Conservation (phyloP, 2,113 vertebrate genomes). For the Sinocyclocheilus maitianheensis region DNA sequence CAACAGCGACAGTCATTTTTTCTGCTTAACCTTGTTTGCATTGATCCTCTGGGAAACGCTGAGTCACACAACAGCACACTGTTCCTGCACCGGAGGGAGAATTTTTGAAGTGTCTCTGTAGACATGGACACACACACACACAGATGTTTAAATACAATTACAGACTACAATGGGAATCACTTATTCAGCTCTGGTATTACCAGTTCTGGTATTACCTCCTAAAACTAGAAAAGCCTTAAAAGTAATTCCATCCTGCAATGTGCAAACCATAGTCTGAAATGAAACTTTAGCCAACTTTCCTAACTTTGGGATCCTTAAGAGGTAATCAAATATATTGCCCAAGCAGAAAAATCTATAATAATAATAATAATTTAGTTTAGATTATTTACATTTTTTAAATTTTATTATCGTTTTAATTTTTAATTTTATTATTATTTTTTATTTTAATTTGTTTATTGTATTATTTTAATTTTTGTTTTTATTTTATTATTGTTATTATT, state of each 20-base stretch:
- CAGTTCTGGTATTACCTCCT: not conserved
- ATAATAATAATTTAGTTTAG: too few relatives aligned
- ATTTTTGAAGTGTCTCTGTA: not conserved
- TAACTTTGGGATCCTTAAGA: not conserved
- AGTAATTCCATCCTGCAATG: not conserved
- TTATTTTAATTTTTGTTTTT: too few relatives aligned
- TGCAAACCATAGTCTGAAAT: not conserved
- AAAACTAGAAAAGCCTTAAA: not conserved
- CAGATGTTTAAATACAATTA: constrained; percentile 24
- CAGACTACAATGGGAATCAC: not conserved
- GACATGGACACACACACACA: not conserved
- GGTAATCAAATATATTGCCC: too few relatives aligned
- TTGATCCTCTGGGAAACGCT: constrained; percentile 12
- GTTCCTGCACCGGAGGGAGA: not conserved
- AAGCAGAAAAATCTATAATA: too few relatives aligned
- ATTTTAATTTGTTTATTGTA: too few relatives aligned
- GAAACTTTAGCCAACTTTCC: not conserved
- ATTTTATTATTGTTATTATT: too few relatives aligned
- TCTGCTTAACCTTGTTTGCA: not conserved
- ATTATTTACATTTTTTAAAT: too few relatives aligned
- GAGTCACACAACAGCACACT: not conserved
- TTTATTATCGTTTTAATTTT: too few relatives aligned
- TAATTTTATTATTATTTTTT: too few relatives aligned
- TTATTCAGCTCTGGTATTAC: not conserved
- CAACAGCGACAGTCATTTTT: not conserved